Percentiles rank a stretch among this genome's conserved stretches.
These are phyloP conservation scores for Egretta garzetta DNA, from an alignment of 2,113 vertebrate genomes.

Conservation along the genomic window DNA sequence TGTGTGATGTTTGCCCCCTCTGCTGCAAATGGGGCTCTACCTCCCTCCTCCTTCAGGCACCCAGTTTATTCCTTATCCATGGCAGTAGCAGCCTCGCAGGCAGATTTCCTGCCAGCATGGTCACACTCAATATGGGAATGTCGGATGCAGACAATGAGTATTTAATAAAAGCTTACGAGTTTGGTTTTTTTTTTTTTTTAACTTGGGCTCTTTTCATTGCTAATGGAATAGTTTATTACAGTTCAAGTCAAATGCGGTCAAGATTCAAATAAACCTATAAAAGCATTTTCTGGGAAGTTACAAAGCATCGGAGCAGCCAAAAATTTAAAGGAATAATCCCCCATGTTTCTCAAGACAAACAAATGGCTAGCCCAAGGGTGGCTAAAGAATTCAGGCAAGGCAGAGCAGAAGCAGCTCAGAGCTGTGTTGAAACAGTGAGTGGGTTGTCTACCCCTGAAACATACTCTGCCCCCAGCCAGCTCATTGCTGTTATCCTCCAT, in stretches of 20 bases:
- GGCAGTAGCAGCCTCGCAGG: neutral
- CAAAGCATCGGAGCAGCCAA: neutral
- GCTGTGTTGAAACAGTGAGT: neutral
- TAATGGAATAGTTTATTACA: slow-evolving; percentile 11
- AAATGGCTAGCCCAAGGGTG: neutral
- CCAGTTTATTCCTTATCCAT: neutral
- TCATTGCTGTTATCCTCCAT: neutral
- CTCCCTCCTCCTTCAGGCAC: neutral
- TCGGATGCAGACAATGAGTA: neutral
- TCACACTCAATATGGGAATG: neutral
- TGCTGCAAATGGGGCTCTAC: neutral
- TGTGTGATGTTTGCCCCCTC: neutral
- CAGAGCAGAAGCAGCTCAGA: neutral
- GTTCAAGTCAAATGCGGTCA: neutral
- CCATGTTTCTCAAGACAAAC: neutral
- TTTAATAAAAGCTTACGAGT: neutral
- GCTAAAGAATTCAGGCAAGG: neutral
- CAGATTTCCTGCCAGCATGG: neutral
- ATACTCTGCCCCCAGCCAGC: neutral
- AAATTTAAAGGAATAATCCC: neutral
- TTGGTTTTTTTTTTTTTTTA: neutral
- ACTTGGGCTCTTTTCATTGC: neutral
- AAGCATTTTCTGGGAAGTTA: slow-evolving; percentile 38
- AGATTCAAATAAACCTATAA: slow-evolving; percentile 31
- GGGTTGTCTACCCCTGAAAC: neutral